Conservation (phyloP, 2,888 invertebrate species). For the Tipula lateralis region DNA sequence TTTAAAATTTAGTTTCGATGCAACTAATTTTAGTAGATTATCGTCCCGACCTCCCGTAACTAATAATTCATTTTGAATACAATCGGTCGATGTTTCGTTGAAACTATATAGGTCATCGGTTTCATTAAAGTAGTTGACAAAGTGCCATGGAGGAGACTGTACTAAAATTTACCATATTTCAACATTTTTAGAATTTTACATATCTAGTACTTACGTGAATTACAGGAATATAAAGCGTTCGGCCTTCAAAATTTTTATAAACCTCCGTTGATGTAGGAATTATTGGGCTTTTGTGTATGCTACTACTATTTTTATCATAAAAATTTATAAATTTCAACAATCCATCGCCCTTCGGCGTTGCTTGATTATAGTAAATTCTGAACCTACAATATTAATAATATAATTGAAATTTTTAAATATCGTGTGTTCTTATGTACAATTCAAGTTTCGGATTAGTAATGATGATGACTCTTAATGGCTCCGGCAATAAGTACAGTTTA, state of each 20-base stretch:
- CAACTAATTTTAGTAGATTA: conserved; percentile 59
- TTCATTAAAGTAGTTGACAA: conserved; percentile 60
- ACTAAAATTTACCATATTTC: not conserved
- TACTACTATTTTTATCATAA: conserved; percentile 58
- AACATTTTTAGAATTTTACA: not conserved
- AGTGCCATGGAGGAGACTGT: conserved; percentile 72
- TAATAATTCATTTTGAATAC: conserved; percentile 41
- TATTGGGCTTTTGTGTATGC: conserved; percentile 62
- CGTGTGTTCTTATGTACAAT: conserved; percentile 38
- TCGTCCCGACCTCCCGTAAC: conserved; percentile 70
- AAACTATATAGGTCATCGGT: conserved; percentile 34
- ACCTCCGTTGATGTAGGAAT: conserved; percentile 58
- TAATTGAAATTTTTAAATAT: not conserved
- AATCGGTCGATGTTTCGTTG: conserved; percentile 31
- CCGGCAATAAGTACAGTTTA: conserved; percentile 43
- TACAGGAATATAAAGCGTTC: conserved; percentile 64
- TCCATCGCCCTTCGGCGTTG: conserved; percentile 55
- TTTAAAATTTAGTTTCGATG: conserved; percentile 64
- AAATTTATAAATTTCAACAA: conserved; percentile 64
- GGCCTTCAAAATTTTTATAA: conserved; percentile 61
- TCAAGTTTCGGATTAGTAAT: conserved; percentile 55
- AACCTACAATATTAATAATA: conserved; percentile 50
- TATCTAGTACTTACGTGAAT: conserved; percentile 58
- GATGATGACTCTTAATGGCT: conserved; percentile 55
- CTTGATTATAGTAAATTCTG: conserved; percentile 69